Base-by-base conservation (phyloP, 53 echinoderm and acorn worm genomes). In the Paracentrotus lividus region DNA sequence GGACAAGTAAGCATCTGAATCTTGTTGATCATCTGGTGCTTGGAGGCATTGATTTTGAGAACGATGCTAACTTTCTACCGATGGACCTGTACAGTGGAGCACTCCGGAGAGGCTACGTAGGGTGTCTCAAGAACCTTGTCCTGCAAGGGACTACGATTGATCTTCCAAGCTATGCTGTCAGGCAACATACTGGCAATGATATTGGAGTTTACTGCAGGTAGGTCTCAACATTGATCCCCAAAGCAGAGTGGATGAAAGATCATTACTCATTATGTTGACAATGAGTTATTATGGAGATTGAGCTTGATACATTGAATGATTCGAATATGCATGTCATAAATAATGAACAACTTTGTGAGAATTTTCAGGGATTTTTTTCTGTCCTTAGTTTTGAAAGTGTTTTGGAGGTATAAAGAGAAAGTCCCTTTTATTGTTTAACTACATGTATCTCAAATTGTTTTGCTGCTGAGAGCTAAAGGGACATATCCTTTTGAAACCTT, bases 81-180 rank as follows among this genome's bases (percentile, higher is more conserved):
- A 90, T 95, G 84, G 97, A 99, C 72, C 95, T 97, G 14, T 97
- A 96, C 85, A 93, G 96, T 8, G 97, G 96, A 20, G 93, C 94
- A 21, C 49, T 96, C 1, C 95, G 97, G 23, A 88, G 93, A 31
- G 99, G 99, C 53, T 99, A 95, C 43, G 99, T 99, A 42, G 99
- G 99, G 43, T 99, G 99, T 76, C 93, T 99, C 76, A 94, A 95
- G 49, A 96, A 97, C 92, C 92, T 99, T 77, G 95, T 95, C 45
- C 94, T 99, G 64, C 96, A 99, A n/a, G 96, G 96, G 24, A 90
- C 85, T 44, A 93, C 95, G 6, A 77, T 96, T 49, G 97, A 99
- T 88, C 95, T 99, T 1, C 92, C 96, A 4, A 61, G 90, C 24
- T 95, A 95, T 68, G 95, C 96, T 24, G n/a, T 88, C 42, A 92